These are phyloP conservation scores for Poeciliopsis occidentalis DNA, from an alignment of 2,113 vertebrate genomes.

Conservation along the genomic window DNA sequence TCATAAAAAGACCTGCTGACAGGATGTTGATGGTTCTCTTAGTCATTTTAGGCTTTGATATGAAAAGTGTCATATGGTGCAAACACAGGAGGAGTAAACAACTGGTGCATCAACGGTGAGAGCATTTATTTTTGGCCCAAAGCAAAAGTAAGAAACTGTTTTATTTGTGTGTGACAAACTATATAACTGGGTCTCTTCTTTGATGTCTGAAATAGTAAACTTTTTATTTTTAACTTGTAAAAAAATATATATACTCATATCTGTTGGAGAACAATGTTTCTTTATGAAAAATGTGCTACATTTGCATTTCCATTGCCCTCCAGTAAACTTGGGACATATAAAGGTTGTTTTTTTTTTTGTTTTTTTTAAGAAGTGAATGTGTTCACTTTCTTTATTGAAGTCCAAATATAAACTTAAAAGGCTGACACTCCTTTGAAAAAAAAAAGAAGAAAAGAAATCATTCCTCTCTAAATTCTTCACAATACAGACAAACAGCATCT, in stretches of 20 bases:
- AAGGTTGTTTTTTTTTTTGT: too few relatives aligned
- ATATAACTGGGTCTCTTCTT: slow-evolving; percentile 11
- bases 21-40: slow-evolving; percentile 28
- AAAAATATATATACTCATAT: neutral
- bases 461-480: neutral
- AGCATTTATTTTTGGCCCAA: slow-evolving; percentile 55
- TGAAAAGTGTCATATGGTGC: slow-evolving; percentile 8
- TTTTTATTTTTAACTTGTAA: slow-evolving; percentile 5
- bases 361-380: neutral
- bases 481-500: neutral
- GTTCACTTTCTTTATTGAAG: neutral
- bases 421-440: neutral
- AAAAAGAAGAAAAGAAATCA: neutral
- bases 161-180: slow-evolving; percentile 15
- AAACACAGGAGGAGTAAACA: slow-evolving; percentile 38
- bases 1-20: slow-evolving; percentile 17
- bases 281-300: too few relatives aligned
- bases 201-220: slow-evolving; percentile 30
- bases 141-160: slow-evolving; percentile 17
- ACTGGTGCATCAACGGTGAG: slow-evolving; percentile 25
- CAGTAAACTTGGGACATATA: too few relatives aligned
- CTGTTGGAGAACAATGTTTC: too few relatives aligned
- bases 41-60: slow-evolving; percentile 31
- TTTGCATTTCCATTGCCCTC: too few relatives aligned
- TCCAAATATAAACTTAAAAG: neutral